Evolutionary conservation across 2,113 vertebrate species (phyloP).

Genomic region (Cacatua alba): DNA sequence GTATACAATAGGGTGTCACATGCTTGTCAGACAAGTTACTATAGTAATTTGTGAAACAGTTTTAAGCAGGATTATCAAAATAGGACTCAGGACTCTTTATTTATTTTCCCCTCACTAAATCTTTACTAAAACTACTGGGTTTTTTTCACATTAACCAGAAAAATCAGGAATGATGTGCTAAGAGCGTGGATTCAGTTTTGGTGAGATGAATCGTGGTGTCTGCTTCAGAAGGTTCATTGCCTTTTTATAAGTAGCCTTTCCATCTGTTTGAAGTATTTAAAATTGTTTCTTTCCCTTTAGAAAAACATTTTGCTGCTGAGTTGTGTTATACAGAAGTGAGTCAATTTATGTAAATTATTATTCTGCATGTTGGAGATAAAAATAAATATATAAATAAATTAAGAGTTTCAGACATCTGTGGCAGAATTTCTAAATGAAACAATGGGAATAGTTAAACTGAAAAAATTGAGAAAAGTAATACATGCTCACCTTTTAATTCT

Average conservation of each 20-base stretch:
- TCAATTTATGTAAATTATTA: constrained; percentile 77
- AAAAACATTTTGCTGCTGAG: constrained; percentile 62
- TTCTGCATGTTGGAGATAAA: constrained; percentile 77
- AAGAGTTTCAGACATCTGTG: constrained; percentile 74
- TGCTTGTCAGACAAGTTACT: background rate
- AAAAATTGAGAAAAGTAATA: constrained; percentile 66
- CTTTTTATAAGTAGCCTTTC: constrained; percentile 53
- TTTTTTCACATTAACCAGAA: background rate
- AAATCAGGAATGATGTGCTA: background rate
- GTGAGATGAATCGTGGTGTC: background rate
- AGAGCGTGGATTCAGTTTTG: background rate
- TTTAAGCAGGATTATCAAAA: constrained; percentile 1
- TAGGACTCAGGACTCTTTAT: background rate
- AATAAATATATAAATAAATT: constrained; percentile 65
- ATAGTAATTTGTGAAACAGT: background rate
- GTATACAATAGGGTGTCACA: background rate
- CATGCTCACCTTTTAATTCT: constrained; percentile 69
- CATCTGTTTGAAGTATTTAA: constrained; percentile 65
- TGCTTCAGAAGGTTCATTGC: constrained; percentile 24
- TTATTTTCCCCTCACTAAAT: fast-evolving
- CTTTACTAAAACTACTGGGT: background rate
- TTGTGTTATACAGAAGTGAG: constrained; percentile 62
- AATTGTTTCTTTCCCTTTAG: constrained; percentile 67
- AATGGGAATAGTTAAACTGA: constrained; percentile 58
- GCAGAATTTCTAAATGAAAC: constrained; percentile 71